Evolutionary conservation across 2,888 invertebrate genomes (phyloP), one percentile per base, ranked within the genome.

Genomic region (Epinotia brunnichana): DNA sequence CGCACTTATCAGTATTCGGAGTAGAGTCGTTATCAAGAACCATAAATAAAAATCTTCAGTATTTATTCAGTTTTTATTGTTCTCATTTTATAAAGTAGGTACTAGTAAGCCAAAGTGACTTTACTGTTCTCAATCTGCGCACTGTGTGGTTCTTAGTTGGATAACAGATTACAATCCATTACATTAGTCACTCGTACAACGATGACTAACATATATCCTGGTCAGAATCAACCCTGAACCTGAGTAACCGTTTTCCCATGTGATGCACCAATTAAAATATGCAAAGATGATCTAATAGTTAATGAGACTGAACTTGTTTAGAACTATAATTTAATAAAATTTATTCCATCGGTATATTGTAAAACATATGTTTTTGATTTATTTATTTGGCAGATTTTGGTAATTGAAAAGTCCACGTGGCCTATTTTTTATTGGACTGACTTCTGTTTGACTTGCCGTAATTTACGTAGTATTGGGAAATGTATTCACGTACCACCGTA

Each of bases 171-270:
- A 70, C 60, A 57, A 70, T 70, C 66, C 60, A 70, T 71, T 48
- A 73, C 78, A 81, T 84, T 84, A 85, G 80, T 84, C 84, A 86
- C 78, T 77, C 70, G 64, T 75, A 74, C 61, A 64, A 73, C 70
- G 76, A 85, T 88, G 85, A 87, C 82, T 83, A 82, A 83, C 79
- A 79, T 63, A 80, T 83, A 80, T 85, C 85, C 85, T 86, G 85
- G 41, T 63, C 44, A 64, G 82, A 78, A 77, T 77, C 75, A 80
- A 81, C 77, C 79, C 81, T 76, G 78, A 74, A 78, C 76, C 67
- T 76, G 76, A 73, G 64, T 77, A 80, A 79, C 73, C 67, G 59
- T 74, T 79, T 79, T 78, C 79, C 78, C 77, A 78, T 80, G 48
- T 48, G 48, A 48, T n/a, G 76, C 74, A 78, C 74, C 67, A 74